Conservation (phyloP, 2,888 invertebrate genomes). For the Oscheius sp. region DNA sequence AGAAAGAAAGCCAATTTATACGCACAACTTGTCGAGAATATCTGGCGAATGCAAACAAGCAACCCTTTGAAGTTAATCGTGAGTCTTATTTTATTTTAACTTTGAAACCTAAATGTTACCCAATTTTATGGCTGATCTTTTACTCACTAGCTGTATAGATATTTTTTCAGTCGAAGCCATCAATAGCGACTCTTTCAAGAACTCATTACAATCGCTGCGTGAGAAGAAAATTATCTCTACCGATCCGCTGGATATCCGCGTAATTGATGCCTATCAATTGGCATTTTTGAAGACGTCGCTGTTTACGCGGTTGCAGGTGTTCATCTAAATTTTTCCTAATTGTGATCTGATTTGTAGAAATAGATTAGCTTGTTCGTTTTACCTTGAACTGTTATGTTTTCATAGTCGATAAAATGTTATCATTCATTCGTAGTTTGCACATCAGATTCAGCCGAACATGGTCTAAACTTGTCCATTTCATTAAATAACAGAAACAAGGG, state of each 20-base stretch:
- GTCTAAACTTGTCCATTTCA: too few species aligned
- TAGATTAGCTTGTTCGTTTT: too few species aligned
- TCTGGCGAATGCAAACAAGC: background rate
- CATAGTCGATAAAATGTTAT: too few species aligned
- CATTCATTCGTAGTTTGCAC: too few species aligned
- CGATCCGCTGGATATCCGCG: background rate
- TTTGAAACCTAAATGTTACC: background rate
- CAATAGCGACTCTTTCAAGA: conserved; percentile 67
- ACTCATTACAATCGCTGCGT: conserved; percentile 51
- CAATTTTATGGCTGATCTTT: background rate
- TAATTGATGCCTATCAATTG: conserved; percentile 1
- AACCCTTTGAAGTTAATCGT: conserved; percentile 7
- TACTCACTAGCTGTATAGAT: background rate
- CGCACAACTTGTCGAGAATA: conserved; percentile 14
- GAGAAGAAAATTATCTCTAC: conserved; percentile 37
- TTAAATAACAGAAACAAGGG: too few species aligned
- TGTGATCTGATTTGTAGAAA: too few species aligned
- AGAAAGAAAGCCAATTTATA: background rate
- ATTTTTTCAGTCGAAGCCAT: conserved; percentile 58
- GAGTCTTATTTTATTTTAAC: background rate
- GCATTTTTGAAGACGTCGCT: background rate
- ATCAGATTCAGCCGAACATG: too few species aligned
- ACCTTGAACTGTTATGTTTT: too few species aligned
- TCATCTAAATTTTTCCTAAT: background rate
- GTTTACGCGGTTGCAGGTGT: background rate